Evolutionary conservation across 2,888 invertebrate species (phyloP).

Genomic region (Mythimna ferrago): DNA sequence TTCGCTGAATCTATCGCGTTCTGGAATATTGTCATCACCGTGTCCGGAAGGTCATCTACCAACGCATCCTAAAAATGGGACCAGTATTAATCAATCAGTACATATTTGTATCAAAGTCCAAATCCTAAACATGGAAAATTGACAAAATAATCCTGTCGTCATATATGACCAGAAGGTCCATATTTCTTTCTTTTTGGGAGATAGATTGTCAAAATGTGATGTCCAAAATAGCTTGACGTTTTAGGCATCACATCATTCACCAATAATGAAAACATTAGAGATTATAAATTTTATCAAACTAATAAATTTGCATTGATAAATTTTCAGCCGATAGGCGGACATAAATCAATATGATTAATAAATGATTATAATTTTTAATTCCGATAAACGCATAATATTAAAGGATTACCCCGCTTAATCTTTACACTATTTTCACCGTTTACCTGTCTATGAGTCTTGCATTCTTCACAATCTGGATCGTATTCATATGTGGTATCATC

Average conservation of each 20-base stretch:
- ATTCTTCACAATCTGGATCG: constrained; percentile 97
- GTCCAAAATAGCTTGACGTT: neutral
- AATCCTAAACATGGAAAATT: neutral
- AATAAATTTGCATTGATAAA: constrained; percentile 27
- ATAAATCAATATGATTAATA: constrained; percentile 10
- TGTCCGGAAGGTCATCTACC: constrained; percentile 96
- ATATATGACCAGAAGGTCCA: neutral
- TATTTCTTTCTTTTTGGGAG: neutral
- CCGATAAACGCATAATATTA: constrained; percentile 14
- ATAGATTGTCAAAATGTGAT: neutral
- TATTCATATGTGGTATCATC: constrained; percentile 93
- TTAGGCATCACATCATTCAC: neutral
- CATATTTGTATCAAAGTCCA: neutral
- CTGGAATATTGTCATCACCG: constrained; percentile 97
- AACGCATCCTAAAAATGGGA: constrained; percentile 93
- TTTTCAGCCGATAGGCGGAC: neutral
- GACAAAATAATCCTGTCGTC: too few species aligned
- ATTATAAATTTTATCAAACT: constrained; percentile 15
- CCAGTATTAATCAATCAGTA: neutral
- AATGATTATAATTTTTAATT: constrained; percentile 8
- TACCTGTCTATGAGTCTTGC: constrained; percentile 96
- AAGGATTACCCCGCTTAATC: constrained; percentile 3
- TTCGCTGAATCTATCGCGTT: constrained; percentile 98
- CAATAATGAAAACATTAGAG: neutral
- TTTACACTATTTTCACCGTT: neutral